Evolutionary conservation across 2,797 vertebrate genomes (phyloP), one percentile per base, ranked within the genome.

Genomic region (Muscicapa striata): DNA sequence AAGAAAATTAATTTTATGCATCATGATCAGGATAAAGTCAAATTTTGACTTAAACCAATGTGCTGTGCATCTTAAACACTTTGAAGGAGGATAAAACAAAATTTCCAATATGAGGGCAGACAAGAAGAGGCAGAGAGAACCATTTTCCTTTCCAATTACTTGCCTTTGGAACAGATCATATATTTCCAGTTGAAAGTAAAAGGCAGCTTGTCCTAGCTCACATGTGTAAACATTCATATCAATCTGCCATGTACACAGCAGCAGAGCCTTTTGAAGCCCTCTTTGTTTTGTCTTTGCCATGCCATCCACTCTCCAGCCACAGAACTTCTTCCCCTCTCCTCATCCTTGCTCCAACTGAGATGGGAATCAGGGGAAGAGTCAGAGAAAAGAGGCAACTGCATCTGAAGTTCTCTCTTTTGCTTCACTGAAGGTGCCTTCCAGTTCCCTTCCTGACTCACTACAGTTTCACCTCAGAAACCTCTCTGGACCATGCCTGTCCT

Each of bases 241-340:
- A 40, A 5, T 40, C 54, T 48, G 30, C 24, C n/a, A 52, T 0
- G 0, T 13, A 40, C 7, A 38, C 6, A 84, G 34, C 18, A 69
- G 19, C 14, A 4, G 3, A 63, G 26, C 22, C 8, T 64, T 89
- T 81, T 81, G 38, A 49, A 66, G 6, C 10, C 21, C 30, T 64
- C 40, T 38, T 83, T 72, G 13, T 36, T 38, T 83, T 72, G 11
- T 36, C 45, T 85, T 91, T 73, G 24, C 46, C 17, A 12, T 36
- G 27, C 21, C 12, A 40, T 19, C 24, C 51, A 19, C 46, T 79
- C 29, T 30, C 15, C n/a, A 84, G 66, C 3, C 26, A 40, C 24
- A 27, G 26, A 73, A 36, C 1, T 2, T 79, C 23, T 21, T 6
- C 32, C 2, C 4, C 12, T 79, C 29, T 52, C 21, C 29, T 16